Percentiles rank a stretch among this genome's conserved stretches.
phyloP scores from a whole-genome alignment of 92 coral and sea anemone genomes.

The Siderastrea radians region DNA sequence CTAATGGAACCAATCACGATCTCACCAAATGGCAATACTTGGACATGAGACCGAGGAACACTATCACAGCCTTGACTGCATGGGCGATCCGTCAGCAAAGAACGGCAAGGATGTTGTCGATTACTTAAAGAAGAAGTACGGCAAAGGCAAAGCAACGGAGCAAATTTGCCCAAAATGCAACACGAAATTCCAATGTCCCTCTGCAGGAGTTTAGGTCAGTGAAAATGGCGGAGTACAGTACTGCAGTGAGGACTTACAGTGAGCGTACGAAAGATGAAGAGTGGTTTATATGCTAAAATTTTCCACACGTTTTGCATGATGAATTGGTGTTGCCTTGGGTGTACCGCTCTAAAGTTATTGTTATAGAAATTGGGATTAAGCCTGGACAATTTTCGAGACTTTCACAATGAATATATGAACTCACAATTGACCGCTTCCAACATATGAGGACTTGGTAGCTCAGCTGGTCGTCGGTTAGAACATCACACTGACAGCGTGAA shows the following conservation, averaged over 20 bases:
- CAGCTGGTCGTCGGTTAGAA: too few species aligned
- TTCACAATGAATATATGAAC: too few species aligned
- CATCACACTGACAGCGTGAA: too few species aligned
- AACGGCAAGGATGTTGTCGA: slow-evolving; percentile 8
- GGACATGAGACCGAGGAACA: slow-evolving; percentile 42
- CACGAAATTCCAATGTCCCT: neutral
- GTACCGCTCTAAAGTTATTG: too few species aligned
- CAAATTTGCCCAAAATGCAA: slow-evolving; percentile 17
- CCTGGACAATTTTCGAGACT: too few species aligned
- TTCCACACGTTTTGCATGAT: too few species aligned
- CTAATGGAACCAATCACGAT: neutral
- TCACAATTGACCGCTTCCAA: too few species aligned
- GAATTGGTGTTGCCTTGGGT: too few species aligned
- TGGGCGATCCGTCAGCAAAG: neutral
- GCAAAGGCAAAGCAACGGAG: neutral
- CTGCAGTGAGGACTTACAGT: neutral
- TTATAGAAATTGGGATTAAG: too few species aligned
- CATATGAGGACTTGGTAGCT: too few species aligned
- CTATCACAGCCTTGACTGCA: slow-evolving; percentile 21
- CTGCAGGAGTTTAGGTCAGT: neutral
- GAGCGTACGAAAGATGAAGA: slow-evolving; percentile 6
- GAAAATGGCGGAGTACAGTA: neutral
- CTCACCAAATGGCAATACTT: slow-evolving; percentile 30
- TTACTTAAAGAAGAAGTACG: slow-evolving; percentile 4
- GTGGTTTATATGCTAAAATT: neutral